Conservation (phyloP, 2,888 invertebrate genomes). For the Theretra japonica region DNA sequence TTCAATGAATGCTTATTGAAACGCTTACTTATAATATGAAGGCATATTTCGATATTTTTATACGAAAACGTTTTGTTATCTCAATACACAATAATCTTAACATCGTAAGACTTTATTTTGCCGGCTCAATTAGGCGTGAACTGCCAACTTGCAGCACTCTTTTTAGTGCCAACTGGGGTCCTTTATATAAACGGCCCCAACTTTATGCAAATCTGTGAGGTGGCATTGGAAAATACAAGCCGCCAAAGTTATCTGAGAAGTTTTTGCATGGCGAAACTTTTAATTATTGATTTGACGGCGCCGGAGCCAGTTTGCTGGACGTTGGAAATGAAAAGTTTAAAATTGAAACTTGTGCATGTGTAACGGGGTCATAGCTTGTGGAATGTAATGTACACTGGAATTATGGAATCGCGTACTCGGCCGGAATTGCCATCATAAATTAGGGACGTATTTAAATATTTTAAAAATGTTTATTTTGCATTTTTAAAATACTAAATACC, state of each 20-base stretch:
- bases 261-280: slow-evolving; percentile 49
- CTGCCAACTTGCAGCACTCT: slow-evolving; percentile 20
- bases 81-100: too few species aligned
- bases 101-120: background rate
- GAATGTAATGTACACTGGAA: slow-evolving; percentile 6
- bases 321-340: slow-evolving; percentile 18
- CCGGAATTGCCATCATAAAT: background rate
- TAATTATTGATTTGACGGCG: slow-evolving; percentile 52
- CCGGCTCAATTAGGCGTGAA: slow-evolving; percentile 25
- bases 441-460: slow-evolving; percentile 12
- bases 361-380: slow-evolving; percentile 21
- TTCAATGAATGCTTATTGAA: too few species aligned
- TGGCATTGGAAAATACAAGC: slow-evolving; percentile 41
- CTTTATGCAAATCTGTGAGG: slow-evolving; percentile 41
- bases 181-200: slow-evolving; percentile 34
- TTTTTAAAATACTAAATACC: background rate
- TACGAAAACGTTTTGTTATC: too few species aligned
- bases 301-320: slow-evolving; percentile 36
- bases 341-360: slow-evolving; percentile 19
- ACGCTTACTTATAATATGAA: too few species aligned
- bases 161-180: slow-evolving; percentile 41
- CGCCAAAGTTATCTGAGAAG: slow-evolving; percentile 44
- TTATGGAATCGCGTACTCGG: background rate
- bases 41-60: too few species aligned
- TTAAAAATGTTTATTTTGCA: background rate